Conservation (phyloP, 2,113 vertebrate species). For the Rafetus swinhoei region DNA sequence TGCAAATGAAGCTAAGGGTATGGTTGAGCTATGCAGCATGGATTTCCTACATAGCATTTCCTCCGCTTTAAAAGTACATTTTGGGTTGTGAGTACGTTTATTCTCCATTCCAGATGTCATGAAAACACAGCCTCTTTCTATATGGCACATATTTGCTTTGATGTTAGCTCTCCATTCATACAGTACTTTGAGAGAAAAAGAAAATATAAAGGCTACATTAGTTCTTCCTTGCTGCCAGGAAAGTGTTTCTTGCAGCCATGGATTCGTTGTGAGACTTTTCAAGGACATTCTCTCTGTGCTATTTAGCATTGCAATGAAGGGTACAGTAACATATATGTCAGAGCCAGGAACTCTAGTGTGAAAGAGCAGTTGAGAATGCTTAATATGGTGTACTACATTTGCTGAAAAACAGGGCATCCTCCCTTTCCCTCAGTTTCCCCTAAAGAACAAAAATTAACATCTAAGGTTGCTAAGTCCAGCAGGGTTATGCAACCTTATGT, state of each 20-base stretch:
- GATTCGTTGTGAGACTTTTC: background rate
- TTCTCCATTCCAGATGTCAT: background rate
- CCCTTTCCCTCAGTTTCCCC: background rate
- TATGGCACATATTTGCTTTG: background rate
- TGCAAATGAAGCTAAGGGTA: background rate
- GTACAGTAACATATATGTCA: background rate
- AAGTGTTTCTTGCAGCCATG: background rate
- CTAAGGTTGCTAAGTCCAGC: background rate
- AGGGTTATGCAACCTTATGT: constrained; percentile 28
- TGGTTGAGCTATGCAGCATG: background rate
- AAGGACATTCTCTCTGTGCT: background rate
- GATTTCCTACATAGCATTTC: background rate
- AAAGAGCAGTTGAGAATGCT: accelerated
- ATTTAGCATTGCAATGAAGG: background rate
- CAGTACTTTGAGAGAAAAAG: background rate
- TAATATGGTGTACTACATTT: background rate
- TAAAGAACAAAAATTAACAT: background rate
- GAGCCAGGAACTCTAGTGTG: background rate
- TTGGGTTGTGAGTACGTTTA: background rate
- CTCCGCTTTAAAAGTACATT: background rate
- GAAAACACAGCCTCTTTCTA: background rate
- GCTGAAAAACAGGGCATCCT: background rate
- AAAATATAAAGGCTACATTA: background rate
- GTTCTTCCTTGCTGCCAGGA: background rate
- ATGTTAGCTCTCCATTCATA: background rate